A percentile compares a stretch with the other conserved stretches of the same genome.
Evolutionary conservation across 2,797 vertebrate species (phyloP).

Genomic region (Amazona finschi): DNA sequence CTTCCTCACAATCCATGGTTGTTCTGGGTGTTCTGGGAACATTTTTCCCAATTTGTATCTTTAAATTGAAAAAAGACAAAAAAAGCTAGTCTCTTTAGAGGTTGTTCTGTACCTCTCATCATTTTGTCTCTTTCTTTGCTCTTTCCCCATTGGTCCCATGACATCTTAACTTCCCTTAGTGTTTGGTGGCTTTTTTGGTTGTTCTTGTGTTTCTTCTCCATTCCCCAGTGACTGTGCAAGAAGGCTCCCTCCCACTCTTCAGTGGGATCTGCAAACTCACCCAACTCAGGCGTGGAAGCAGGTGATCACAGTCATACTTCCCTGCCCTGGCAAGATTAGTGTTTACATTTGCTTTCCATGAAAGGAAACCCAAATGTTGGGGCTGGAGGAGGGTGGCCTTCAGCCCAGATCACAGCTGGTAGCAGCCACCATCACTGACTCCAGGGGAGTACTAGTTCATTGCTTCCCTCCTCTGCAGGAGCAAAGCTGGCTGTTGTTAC

Average conservation of each 20-base stretch:
- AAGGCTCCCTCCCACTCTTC: background rate
- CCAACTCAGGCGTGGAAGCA: background rate
- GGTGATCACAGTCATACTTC: background rate
- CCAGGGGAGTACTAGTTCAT: background rate
- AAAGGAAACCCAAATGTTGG: background rate
- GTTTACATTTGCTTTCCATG: background rate
- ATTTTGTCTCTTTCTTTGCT: background rate
- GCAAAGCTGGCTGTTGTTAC: background rate
- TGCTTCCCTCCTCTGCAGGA: background rate
- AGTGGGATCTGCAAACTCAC: background rate
- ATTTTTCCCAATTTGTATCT: background rate
- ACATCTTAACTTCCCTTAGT: background rate
- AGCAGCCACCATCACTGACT: background rate
- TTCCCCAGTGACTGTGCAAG: rapidly evolving
- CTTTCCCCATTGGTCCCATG: background rate
- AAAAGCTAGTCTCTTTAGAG: background rate
- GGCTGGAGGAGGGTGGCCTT: background rate
- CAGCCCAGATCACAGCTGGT: background rate
- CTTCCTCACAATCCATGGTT: background rate
- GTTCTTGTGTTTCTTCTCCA: background rate
- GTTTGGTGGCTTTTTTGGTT: no score
- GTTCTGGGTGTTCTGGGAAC: background rate
- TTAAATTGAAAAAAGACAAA: background rate
- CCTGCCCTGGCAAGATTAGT: background rate
- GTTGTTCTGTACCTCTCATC: background rate